A percentile compares a stretch with the other conserved stretches of the same genome.
phyloP scores from a whole-genome alignment of 2,888 invertebrate genomes.

The Pyralis farinalis region DNA sequence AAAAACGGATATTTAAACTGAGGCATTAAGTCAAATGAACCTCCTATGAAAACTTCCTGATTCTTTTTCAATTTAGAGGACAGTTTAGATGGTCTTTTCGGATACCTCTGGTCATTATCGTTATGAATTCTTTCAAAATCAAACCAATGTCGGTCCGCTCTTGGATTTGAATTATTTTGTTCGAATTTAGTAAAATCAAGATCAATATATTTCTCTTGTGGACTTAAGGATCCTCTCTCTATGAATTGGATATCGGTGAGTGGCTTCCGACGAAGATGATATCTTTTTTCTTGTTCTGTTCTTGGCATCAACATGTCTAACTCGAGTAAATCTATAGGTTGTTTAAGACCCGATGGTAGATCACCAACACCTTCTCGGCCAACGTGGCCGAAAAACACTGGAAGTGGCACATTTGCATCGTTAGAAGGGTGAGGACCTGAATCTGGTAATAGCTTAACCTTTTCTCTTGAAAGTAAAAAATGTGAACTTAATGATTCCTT shows the following conservation, averaged over 20 bases:
- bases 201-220: background rate
- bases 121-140: conserved; percentile 1
- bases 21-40: background rate
- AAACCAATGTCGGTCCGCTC: background rate
- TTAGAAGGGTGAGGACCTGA: background rate
- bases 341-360: conserved; percentile 18
- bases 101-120: background rate
- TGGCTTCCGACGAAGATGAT: background rate
- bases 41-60: background rate
- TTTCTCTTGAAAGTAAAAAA: too few species aligned
- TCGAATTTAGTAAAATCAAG: background rate
- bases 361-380: conserved; percentile 35
- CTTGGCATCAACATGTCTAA: conserved; percentile 13
- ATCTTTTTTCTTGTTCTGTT: conserved; percentile 1
- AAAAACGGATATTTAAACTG: background rate
- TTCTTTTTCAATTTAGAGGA: background rate
- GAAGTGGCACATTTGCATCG: conserved; percentile 6
- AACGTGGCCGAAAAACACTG: conserved; percentile 46
- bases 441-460: background rate
- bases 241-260: background rate
- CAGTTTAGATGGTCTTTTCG: background rate
- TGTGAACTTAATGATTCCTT: background rate
- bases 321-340: conserved; percentile 33
- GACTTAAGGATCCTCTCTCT: background rate
- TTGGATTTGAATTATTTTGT: background rate